Evolutionary conservation across 2,113 vertebrate species (phyloP).

Genomic region (Prunella himalayana): DNA sequence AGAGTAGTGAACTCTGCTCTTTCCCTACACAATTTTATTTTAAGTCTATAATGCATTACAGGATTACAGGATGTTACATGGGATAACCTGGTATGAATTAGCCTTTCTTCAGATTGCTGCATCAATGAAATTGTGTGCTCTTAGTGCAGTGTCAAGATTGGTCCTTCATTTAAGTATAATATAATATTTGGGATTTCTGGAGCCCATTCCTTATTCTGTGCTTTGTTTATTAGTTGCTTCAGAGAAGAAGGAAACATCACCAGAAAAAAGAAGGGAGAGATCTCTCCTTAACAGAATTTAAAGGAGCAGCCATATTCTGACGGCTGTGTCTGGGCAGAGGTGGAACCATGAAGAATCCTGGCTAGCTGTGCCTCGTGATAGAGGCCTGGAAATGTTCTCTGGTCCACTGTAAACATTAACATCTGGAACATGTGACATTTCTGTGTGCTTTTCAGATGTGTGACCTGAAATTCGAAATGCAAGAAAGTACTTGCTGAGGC

Average conservation of each 20-base stretch:
- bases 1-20: neutral
- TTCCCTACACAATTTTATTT: neutral
- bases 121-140: neutral
- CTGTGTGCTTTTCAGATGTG: neutral
- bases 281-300: neutral
- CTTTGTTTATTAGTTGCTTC: neutral
- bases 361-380: neutral
- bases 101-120: neutral
- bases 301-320: neutral
- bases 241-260: neutral
- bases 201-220: neutral
- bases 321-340: neutral
- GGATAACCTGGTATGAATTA: neutral
- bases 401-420: accelerated
- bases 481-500: neutral
- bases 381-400: neutral
- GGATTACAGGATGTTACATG: neutral
- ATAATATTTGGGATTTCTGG: neutral
- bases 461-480: neutral
- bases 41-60: neutral
- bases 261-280: neutral
- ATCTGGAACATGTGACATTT: neutral
- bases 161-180: neutral
- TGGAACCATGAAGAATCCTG: neutral
- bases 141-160: neutral